phyloP scores from a whole-genome alignment of 2,113 vertebrate species.

The Elanoides forficatus region DNA sequence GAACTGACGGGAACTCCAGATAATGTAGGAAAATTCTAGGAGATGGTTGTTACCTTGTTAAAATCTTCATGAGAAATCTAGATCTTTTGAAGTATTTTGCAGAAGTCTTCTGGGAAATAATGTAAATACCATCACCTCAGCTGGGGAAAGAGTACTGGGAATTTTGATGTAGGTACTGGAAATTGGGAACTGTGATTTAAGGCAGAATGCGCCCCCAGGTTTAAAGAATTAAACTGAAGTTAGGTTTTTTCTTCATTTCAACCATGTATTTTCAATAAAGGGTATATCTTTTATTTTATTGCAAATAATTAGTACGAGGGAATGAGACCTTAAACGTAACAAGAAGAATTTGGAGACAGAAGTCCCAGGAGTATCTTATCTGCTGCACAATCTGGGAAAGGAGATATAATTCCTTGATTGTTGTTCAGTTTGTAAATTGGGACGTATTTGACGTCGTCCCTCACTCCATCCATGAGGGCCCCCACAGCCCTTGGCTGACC shows the following conservation, averaged over 20 bases:
- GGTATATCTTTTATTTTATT: not conserved
- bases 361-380: not conserved
- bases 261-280: not conserved
- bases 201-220: not conserved
- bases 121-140: not conserved
- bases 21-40: not conserved
- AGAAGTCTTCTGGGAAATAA: not conserved
- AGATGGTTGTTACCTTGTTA: not conserved
- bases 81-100: not conserved
- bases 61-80: not conserved
- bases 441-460: accelerated
- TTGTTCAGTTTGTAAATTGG: not conserved
- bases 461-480: accelerated
- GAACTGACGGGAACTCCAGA: not conserved
- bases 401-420: not conserved
- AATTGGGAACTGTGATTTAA: not conserved
- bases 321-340: not conserved
- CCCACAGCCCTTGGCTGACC: accelerated
- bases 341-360: not conserved
- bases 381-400: not conserved
- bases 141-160: accelerated
- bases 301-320: not conserved
- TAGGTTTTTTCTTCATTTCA: not conserved
- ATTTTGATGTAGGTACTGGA: not conserved
- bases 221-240: not conserved